Evolutionary conservation across 2,797 vertebrate genomes (phyloP).

Genomic region (Poeciliopsis paucimaculata): DNA sequence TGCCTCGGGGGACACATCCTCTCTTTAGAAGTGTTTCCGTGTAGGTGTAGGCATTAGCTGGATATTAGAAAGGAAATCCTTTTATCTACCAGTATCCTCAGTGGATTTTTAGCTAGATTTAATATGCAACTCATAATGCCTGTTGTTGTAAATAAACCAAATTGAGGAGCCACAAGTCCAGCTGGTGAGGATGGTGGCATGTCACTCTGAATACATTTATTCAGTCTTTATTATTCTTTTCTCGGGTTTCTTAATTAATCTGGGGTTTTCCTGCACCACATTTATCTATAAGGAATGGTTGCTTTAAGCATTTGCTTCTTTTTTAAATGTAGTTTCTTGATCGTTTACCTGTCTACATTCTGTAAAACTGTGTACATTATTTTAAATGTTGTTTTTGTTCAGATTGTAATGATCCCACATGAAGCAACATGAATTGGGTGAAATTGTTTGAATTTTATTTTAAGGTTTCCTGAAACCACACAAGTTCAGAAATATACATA

Average conservation of each 20-base stretch:
- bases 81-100: constrained; percentile 68
- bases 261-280: background rate
- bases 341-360: background rate
- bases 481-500: background rate
- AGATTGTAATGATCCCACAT: background rate
- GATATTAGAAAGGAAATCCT: constrained; percentile 75
- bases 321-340: background rate
- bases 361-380: background rate
- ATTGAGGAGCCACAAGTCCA: constrained; percentile 32
- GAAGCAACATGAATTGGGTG: background rate
- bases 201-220: too few relatives aligned
- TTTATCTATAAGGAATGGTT: background rate
- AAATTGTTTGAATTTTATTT: background rate
- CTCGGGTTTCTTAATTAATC: background rate
- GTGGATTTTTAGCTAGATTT: constrained; percentile 52
- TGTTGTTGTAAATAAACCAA: constrained; percentile 32
- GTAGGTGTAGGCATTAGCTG: constrained; percentile 67
- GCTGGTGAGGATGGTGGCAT: constrained; percentile 10
- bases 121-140: constrained; percentile 49
- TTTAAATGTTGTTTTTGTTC: background rate
- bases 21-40: constrained; percentile 63
- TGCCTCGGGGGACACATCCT: constrained; percentile 63
- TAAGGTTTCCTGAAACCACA: background rate
- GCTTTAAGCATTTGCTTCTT: background rate
- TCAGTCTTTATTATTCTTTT: background rate